A percentile compares a stretch with the other conserved stretches of the same genome.
phyloP scores from a whole-genome alignment of 2,113 vertebrate genomes.

The human (Homo sapiens) region DNA sequence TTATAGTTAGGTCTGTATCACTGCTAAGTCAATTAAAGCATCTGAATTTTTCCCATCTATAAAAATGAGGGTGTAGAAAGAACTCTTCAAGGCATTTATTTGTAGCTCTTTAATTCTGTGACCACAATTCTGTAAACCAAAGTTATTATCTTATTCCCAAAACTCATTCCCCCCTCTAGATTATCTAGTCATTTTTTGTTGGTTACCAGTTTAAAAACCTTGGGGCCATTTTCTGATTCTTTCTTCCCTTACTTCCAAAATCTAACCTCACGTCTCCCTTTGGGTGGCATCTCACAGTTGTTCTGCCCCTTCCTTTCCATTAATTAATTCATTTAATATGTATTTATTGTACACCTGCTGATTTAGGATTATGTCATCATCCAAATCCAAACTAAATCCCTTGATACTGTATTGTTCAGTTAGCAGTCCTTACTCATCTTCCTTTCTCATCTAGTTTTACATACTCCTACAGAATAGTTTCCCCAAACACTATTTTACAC shows the following conservation, averaged over 20 bases:
- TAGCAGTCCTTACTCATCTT: background rate
- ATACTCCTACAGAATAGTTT: background rate
- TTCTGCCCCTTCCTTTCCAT: background rate
- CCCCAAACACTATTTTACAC: background rate
- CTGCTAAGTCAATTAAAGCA: background rate
- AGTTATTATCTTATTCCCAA: background rate
- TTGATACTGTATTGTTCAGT: background rate
- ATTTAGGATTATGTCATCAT: background rate
- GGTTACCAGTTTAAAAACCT: background rate
- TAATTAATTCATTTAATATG: background rate
- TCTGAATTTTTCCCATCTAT: slow-evolving; percentile 6
- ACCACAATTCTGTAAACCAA: background rate
- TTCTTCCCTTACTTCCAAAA: background rate
- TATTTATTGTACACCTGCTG: background rate
- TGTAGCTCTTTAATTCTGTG: background rate
- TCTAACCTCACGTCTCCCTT: background rate
- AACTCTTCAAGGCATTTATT: background rate
- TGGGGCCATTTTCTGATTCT: background rate
- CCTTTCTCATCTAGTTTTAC: background rate
- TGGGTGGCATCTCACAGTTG: background rate
- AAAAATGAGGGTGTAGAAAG: background rate
- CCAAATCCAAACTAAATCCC: background rate
- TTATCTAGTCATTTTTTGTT: background rate
- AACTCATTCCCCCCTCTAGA: background rate
- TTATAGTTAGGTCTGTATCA: background rate